A percentile compares a stretch with the other conserved stretches of the same genome.
Evolutionary conservation across 2,888 invertebrate species (phyloP).

Genomic region (Philereme transversata): DNA sequence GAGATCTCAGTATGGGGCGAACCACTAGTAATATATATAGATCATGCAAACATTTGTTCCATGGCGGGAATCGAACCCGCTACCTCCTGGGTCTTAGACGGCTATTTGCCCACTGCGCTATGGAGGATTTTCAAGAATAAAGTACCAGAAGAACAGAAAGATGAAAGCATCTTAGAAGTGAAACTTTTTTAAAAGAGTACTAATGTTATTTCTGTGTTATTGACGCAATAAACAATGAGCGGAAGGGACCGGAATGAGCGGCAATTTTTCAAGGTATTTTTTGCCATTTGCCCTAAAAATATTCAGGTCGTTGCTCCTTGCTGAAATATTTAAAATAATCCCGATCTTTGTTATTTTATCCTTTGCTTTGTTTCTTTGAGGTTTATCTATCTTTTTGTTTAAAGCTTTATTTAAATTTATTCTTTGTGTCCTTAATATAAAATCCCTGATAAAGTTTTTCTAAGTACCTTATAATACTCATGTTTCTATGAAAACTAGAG

Average conservation of each 20-base stretch:
- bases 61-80: too few relatives aligned
- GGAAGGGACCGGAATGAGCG: slow-evolving; percentile 44
- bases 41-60: too few relatives aligned
- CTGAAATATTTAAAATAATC: slow-evolving; percentile 48
- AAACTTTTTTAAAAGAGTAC: neutral
- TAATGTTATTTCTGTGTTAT: neutral
- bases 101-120: too few relatives aligned
- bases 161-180: too few relatives aligned
- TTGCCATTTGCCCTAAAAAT: slow-evolving; percentile 38
- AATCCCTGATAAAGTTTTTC: neutral
- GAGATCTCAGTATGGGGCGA: too few relatives aligned
- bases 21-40: too few relatives aligned
- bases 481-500: too few relatives aligned
- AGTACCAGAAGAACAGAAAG: too few relatives aligned
- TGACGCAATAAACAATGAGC: slow-evolving; percentile 43
- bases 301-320: slow-evolving; percentile 42
- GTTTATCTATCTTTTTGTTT: slow-evolving; percentile 9
- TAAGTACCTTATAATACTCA: neutral
- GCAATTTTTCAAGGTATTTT: slow-evolving; percentile 46
- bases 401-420: neutral
- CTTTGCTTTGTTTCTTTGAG: slow-evolving; percentile 32
- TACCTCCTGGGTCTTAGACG: too few relatives aligned
- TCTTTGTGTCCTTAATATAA: neutral
- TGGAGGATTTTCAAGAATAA: too few relatives aligned
- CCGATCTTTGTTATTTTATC: slow-evolving; percentile 43